phyloP scores from a whole-genome alignment of 2,113 vertebrate species.

The Neotoma lepida region DNA sequence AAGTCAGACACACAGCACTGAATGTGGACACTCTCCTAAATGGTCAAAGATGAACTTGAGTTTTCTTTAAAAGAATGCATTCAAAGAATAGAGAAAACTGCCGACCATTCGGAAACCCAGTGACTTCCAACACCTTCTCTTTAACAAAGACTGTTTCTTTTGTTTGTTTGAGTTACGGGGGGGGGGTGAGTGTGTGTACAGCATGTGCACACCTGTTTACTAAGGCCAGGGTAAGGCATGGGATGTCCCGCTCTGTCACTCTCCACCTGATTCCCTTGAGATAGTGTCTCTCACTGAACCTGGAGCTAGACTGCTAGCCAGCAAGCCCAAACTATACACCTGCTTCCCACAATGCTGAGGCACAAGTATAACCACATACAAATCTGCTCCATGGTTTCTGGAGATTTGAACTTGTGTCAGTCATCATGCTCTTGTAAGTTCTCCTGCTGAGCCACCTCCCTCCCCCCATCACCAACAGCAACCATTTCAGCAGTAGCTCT shows the following conservation, averaged over 20 bases:
- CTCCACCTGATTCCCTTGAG: background rate
- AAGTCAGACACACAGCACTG: slow-evolving; percentile 50
- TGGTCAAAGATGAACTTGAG: slow-evolving; percentile 23
- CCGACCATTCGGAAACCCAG: slow-evolving; percentile 58
- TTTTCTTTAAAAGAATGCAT: slow-evolving; percentile 61
- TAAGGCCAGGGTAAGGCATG: background rate
- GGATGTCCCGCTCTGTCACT: no score
- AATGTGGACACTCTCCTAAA: slow-evolving; percentile 28
- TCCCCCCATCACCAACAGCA: background rate
- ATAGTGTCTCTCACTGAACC: background rate
- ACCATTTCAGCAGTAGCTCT: slow-evolving; percentile 25
- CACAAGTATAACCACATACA: background rate
- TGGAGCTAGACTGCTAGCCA: background rate
- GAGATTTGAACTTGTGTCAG: background rate
- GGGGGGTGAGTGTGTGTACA: background rate
- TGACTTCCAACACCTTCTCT: background rate
- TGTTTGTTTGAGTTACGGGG: background rate
- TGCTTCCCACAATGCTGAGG: background rate
- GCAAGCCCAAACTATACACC: background rate
- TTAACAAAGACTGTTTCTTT: background rate
- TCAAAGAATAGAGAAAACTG: slow-evolving; percentile 53
- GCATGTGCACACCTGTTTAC: no score
- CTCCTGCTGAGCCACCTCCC: background rate
- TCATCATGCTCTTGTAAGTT: background rate
- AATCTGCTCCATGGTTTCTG: no score